Base-by-base conservation (phyloP, 2,797 vertebrate genomes). In the Hoplostethus atlanticus region DNA sequence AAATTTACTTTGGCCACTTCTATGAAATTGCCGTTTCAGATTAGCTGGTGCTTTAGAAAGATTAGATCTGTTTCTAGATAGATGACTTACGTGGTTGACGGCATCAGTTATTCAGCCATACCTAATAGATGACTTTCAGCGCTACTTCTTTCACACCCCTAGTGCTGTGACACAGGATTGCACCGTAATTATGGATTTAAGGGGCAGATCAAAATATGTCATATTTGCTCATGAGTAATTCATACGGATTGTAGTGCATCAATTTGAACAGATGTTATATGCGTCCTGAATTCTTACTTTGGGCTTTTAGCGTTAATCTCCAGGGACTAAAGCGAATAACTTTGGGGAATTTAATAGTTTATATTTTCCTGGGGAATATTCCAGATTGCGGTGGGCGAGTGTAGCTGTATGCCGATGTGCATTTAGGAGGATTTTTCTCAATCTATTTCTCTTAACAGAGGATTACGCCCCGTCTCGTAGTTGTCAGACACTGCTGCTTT, bases 151-250 rank as follows among this genome's bases (percentile, higher is more conserved):
- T 77, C 73, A 64, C 66, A 80, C 57, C 71, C 69, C 4, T n/a
- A 63, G 68, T 75, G 68, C 80, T 68, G 68, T 80, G 76, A 83
- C 81, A 84, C 56, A 67, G 64, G 79, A 78, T 77, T 77, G 82
- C 86, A 79, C 81, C 53, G 69, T 88, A 87, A 89, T 91, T 87
- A 85, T 80, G 78, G 73, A 89, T 88, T 86, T 82, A 87, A 87
- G 21, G 79, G 77, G 77, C 81, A 84, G 71, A 89, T 87, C 84
- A 91, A 88, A 90, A 90, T 77, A 87, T 85, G 77, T 80, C 84
- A 76, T 75, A 64, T 85, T 81, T 85, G 70, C 79, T 89, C 81
- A 83, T 87, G 78, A 86, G 73, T 91, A 85, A 91, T 90, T 87
- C 85, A 91, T 87, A 82, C 63, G 69, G 71, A 77, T 79, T 84